Evolutionary conservation across 2,797 vertebrate species (phyloP).

Genomic region (Pseudocheirus occidentalis): DNA sequence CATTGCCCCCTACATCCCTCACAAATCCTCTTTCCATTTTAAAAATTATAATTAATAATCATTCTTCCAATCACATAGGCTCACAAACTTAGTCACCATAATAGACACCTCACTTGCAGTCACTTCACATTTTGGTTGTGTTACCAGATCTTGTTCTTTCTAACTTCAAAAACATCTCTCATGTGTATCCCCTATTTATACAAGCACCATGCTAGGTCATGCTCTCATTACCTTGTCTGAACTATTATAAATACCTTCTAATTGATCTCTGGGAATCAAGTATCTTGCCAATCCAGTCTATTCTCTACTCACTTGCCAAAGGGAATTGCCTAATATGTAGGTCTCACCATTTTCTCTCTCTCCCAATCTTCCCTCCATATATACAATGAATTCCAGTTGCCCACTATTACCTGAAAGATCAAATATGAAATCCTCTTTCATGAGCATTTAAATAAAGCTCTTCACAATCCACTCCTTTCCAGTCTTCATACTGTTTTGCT

Average conservation of each 20-base stretch:
- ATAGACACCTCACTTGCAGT: not conserved
- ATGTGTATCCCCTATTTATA: not conserved
- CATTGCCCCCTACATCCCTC: fast-evolving
- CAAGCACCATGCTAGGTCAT: not conserved
- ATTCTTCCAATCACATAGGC: not conserved
- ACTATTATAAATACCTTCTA: not conserved
- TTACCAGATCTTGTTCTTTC: not conserved
- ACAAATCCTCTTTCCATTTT: not conserved
- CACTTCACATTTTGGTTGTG: not conserved
- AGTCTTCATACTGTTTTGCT: not conserved
- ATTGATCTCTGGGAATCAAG: not conserved
- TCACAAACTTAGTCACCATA: not conserved
- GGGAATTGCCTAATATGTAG: not conserved
- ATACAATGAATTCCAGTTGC: not conserved
- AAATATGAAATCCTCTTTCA: not conserved
- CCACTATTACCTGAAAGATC: not conserved
- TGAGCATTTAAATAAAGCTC: not conserved
- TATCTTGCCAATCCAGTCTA: not conserved
- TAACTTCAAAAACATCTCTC: not conserved
- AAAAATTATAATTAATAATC: not conserved
- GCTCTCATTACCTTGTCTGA: not conserved
- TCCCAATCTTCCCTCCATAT: not conserved
- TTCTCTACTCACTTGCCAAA: not conserved
- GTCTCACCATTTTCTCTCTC: not conserved
- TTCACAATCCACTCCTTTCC: not conserved